A percentile compares a stretch with the other conserved stretches of the same genome.
Conservation (phyloP, 1,140 invertebrate species). For the Whitmania pigra region DNA sequence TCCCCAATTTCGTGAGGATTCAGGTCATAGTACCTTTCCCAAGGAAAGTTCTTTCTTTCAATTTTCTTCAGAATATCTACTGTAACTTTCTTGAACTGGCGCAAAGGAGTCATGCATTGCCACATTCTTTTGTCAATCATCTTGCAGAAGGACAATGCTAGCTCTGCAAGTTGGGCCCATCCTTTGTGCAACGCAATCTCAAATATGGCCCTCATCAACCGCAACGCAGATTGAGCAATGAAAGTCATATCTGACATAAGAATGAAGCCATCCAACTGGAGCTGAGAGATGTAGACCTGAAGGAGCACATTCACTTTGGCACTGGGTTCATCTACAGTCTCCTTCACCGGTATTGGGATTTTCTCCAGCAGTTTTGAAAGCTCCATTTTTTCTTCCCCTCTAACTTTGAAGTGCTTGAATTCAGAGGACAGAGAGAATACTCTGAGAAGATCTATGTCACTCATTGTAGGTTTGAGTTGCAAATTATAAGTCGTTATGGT, state of each 20-base stretch:
- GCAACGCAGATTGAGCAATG: conserved; percentile 89
- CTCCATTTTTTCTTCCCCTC: conserved; percentile 96
- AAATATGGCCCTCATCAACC: conserved; percentile 89
- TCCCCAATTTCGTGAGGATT: conserved; percentile 95
- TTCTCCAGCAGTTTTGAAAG: conserved; percentile 90
- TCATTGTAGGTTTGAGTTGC: conserved; percentile 83
- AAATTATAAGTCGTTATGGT: conserved; percentile 95
- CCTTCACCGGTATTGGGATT: conserved; percentile 97
- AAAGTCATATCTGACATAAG: conserved; percentile 99
- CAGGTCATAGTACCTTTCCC: conserved; percentile 73
- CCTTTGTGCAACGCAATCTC: conserved; percentile 79
- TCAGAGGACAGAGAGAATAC: conserved; percentile 84
- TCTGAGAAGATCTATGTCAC: conserved; percentile 95
- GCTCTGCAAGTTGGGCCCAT: conserved; percentile 94
- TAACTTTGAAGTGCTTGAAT: conserved; percentile 52
- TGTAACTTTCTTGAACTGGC: conserved; percentile 95
- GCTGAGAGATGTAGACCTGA: conserved; percentile 94
- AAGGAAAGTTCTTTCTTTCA: conserved; percentile 72
- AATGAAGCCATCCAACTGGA: conserved; percentile 95
- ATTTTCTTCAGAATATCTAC: conserved; percentile 94
- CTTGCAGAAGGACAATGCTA: conserved; percentile 86
- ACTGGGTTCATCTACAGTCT: conserved; percentile 93
- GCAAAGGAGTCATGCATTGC: conserved; percentile 95
- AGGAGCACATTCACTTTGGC: conserved; percentile 91
- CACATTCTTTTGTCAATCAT: conserved; percentile 99